Evolutionary conservation across 37 sponge, comb jelly and placozoan genomes (phyloP), one percentile per base, ranked within the genome.

Genomic region (Dysidea cf. avara): DNA sequence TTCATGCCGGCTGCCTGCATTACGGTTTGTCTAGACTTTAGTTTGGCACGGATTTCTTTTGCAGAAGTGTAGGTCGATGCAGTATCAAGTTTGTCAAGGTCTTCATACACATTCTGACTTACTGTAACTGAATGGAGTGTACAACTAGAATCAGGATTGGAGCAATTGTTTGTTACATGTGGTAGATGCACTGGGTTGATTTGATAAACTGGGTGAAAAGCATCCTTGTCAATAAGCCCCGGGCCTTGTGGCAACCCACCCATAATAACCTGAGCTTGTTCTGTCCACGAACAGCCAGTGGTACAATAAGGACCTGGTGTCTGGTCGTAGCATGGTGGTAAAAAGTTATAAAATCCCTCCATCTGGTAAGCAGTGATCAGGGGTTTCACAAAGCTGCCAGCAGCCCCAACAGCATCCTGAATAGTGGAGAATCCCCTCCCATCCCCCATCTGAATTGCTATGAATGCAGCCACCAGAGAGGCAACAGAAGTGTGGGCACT

Each of bases 101-200:
- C 48, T 32, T 78, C 74, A 40, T 92, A 92, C 17, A 83, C 64
- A 60, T 78, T 79, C 34, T 92, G 68, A 9, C 56, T 74, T 1
- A 87, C 87, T 37, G 84, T 63, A n/a, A 48, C 50, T 1, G 77
- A 61, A 2, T 83, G 22, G 7, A 87, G 29, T 2, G 56, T 46
- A 65, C 87, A 87, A 47, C 40, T 40, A 0, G 48, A 21, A 16
- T 40, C 25, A 34, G 75, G 61, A 7, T 47, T 43, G 16, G 91
- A 79, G 33, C 93, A 92, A 54, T 83, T 92, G 74, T 66, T 79
- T 50, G 58, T 22, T 18, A 92, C 60, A 4, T 79, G 51, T 12
- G 92, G 92, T 18, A 87, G 74, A 61, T 82, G 87, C 4, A 80
- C 66, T 2, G 94, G 94, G 24, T 60, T 77, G 39, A 92, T 76